Percentiles rank a stretch among this genome's conserved stretches.
Conservation (phyloP, 2,797 vertebrate genomes). For the Aphelocoma californica region DNA sequence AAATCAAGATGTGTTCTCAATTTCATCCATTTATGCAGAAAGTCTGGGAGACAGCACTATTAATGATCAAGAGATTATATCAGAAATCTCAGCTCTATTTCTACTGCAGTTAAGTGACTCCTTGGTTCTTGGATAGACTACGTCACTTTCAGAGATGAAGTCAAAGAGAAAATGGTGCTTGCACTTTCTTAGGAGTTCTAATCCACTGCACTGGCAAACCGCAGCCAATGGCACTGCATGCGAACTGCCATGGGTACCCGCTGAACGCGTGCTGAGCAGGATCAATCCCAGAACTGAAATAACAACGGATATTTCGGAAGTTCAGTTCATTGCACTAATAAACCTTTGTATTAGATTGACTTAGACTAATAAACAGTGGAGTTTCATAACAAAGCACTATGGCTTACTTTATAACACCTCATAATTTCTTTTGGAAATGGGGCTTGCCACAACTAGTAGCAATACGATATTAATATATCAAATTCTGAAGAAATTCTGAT, state of each 20-base stretch:
- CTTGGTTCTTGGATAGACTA: background rate
- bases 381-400: background rate
- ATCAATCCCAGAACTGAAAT: constrained; percentile 37
- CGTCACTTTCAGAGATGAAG: background rate
- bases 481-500: background rate
- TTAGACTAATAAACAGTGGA: background rate
- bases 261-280: background rate
- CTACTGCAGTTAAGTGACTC: background rate
- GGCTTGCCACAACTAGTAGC: background rate
- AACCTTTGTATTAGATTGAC: background rate
- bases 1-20: background rate
- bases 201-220: background rate
- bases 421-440: background rate
- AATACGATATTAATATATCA: background rate
- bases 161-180: background rate
- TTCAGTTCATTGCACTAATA: background rate
- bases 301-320: background rate
- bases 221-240: background rate
- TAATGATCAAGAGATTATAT: background rate
- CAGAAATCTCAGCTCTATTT: background rate
- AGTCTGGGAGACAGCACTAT: background rate
- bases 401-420: background rate
- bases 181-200: background rate
- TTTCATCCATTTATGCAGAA: background rate
- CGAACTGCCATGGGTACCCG: background rate